Evolutionary conservation across 2,797 vertebrate species (phyloP).

Genomic region (Peromyscus eremicus): DNA sequence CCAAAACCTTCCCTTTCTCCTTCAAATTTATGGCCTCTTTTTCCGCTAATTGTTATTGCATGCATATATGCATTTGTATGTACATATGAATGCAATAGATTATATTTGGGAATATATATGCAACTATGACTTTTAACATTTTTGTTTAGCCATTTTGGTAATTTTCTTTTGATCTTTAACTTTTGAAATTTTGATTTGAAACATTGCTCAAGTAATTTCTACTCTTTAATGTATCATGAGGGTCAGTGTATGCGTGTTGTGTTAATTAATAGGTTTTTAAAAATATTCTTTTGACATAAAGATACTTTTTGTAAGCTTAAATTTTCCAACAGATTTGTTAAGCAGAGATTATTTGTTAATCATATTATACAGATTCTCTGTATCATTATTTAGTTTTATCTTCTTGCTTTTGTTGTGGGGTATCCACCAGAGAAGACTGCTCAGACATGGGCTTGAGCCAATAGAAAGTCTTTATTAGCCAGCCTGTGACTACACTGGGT

Average conservation of each 20-base stretch:
- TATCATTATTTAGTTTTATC: neutral
- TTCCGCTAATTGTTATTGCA: neutral
- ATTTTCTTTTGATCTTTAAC: neutral
- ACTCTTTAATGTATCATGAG: neutral
- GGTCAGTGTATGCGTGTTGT: neutral
- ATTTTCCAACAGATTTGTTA: neutral
- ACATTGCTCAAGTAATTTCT: neutral
- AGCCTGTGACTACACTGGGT: neutral
- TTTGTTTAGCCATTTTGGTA: neutral
- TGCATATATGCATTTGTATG: neutral
- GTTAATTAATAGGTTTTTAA: neutral
- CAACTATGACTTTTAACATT: neutral
- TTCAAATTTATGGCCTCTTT: neutral
- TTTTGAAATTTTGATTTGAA: neutral
- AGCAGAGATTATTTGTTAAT: constrained; percentile 11
- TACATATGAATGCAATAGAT: neutral
- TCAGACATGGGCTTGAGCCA: neutral
- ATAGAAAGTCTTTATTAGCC: neutral
- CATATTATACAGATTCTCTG: neutral
- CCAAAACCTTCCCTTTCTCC: neutral
- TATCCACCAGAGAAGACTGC: neutral
- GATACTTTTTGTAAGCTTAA: neutral
- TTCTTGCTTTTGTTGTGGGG: neutral
- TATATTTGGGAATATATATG: neutral
- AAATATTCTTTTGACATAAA: neutral